phyloP scores from a whole-genome alignment of 2,888 invertebrate genomes.

The Chloroclysta siterata region DNA sequence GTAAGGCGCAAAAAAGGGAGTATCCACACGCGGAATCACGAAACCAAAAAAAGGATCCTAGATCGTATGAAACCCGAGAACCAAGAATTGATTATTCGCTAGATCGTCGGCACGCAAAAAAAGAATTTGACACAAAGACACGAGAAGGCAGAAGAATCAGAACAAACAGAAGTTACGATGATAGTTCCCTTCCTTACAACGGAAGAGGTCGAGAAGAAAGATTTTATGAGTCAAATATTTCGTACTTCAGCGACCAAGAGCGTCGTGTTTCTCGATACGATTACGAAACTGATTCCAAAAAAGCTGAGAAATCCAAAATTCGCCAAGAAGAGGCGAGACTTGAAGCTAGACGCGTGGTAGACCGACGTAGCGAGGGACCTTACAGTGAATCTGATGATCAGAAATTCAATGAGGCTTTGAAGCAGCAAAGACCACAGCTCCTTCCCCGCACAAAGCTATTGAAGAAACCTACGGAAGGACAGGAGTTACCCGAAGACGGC shows the following conservation, averaged over 20 bases:
- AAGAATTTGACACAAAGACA: conserved; percentile 69
- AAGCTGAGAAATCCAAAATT: conserved; percentile 81
- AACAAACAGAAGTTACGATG: conserved; percentile 76
- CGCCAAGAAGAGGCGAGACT: conserved; percentile 79
- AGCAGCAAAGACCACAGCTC: conserved; percentile 83
- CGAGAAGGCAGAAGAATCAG: conserved; percentile 65
- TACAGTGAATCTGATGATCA: conserved; percentile 84
- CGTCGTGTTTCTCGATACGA: conserved; percentile 73
- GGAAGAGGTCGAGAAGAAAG: conserved; percentile 71
- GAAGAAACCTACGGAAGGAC: conserved; percentile 81
- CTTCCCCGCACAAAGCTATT: conserved; percentile 89
- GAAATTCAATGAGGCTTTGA: conserved; percentile 82
- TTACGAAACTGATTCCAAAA: conserved; percentile 82
- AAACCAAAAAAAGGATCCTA: conserved; percentile 68
- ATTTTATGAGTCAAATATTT: conserved; percentile 78
- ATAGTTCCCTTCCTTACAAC: conserved; percentile 74
- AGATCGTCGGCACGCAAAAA: conserved; percentile 71
- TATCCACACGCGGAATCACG: conserved; percentile 74
- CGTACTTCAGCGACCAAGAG: conserved; percentile 78
- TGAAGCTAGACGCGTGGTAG: conserved; percentile 72
- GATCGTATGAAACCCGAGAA: conserved; percentile 65
- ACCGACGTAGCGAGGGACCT: conserved; percentile 73
- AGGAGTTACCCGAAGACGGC: conserved; percentile 83
- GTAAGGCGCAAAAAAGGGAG: conserved; percentile 64
- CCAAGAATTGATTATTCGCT: conserved; percentile 79